These are phyloP conservation scores for Pollenia labialis DNA, from an alignment of 2,888 invertebrate species.

Conservation along the genomic window DNA sequence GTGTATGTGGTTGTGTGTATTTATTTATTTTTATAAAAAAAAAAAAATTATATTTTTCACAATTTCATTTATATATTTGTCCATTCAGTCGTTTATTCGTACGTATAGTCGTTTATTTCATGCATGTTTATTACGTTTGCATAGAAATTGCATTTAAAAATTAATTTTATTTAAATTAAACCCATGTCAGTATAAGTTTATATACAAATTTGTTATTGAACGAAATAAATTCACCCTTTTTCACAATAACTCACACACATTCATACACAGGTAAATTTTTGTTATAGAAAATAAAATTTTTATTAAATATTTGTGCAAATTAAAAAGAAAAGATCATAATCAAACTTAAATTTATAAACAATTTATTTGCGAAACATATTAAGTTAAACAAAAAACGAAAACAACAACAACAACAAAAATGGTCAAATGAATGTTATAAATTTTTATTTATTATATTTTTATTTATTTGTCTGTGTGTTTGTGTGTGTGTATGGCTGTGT, in stretches of 20 bases:
- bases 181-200: slow-evolving; percentile 42
- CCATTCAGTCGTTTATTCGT: slow-evolving; percentile 38
- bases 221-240: background rate
- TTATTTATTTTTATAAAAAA: slow-evolving; percentile 44
- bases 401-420: background rate
- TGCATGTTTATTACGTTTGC: slow-evolving; percentile 65
- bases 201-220: background rate
- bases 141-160: slow-evolving; percentile 73
- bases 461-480: slow-evolving; percentile 13
- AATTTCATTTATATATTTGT: slow-evolving; percentile 66
- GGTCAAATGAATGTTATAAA: background rate
- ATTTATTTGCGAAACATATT: slow-evolving; percentile 39
- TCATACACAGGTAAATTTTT: background rate
- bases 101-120: slow-evolving; percentile 46
- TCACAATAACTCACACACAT: background rate
- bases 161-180: slow-evolving; percentile 72
- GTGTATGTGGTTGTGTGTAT: slow-evolving; percentile 21
- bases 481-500: too few species aligned
- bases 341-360: slow-evolving; percentile 70
- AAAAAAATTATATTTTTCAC: slow-evolving; percentile 51
- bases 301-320: slow-evolving; percentile 70
- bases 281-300: slow-evolving; percentile 48
- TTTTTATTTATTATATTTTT: slow-evolving; percentile 28
- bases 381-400: slow-evolving; percentile 5
- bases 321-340: slow-evolving; percentile 70